Percentiles rank a stretch among this genome's conserved stretches.
These are phyloP conservation scores for Galerucella pusilla DNA, from an alignment of 2,888 invertebrate genomes.

Conservation along the genomic window DNA sequence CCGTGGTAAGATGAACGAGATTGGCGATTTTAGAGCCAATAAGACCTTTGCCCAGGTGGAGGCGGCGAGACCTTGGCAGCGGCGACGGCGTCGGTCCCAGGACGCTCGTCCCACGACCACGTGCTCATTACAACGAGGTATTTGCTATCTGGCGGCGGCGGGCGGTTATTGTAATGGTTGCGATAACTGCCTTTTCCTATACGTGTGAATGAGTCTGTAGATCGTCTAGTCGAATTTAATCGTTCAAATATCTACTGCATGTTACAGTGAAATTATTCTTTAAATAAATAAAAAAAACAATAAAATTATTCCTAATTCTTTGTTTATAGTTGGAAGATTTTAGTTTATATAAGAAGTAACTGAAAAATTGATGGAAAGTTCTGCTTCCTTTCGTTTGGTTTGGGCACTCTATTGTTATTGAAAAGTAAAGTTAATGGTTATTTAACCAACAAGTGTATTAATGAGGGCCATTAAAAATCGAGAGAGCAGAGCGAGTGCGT, in stretches of 20 bases:
- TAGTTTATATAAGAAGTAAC: neutral
- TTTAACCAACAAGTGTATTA: too few relatives aligned
- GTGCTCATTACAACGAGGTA: conserved; percentile 61
- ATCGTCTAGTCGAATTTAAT: conserved; percentile 9
- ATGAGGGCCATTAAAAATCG: too few relatives aligned
- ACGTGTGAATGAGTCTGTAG: conserved; percentile 24
- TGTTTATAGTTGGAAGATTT: too few relatives aligned
- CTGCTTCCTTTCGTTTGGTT: too few relatives aligned
- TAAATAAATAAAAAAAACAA: neutral
- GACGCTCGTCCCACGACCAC: conserved; percentile 60
- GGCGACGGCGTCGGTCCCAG: conserved; percentile 53
- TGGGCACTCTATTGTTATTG: too few relatives aligned
- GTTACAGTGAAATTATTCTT: neutral
- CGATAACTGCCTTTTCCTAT: conserved; percentile 56
- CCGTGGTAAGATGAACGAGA: conserved; percentile 52
- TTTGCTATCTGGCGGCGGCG: conserved; percentile 54
- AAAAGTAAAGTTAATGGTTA: too few relatives aligned
- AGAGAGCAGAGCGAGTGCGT: too few relatives aligned
- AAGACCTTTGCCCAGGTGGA: conserved; percentile 53
- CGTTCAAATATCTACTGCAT: neutral
- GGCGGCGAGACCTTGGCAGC: conserved; percentile 44
- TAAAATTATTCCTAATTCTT: too few relatives aligned
- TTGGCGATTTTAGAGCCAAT: conserved; percentile 58
- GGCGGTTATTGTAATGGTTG: conserved; percentile 57
- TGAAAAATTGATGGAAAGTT: neutral